Base-by-base conservation (phyloP, 2,888 invertebrate genomes). In the Amphipyra tragopoginis region DNA sequence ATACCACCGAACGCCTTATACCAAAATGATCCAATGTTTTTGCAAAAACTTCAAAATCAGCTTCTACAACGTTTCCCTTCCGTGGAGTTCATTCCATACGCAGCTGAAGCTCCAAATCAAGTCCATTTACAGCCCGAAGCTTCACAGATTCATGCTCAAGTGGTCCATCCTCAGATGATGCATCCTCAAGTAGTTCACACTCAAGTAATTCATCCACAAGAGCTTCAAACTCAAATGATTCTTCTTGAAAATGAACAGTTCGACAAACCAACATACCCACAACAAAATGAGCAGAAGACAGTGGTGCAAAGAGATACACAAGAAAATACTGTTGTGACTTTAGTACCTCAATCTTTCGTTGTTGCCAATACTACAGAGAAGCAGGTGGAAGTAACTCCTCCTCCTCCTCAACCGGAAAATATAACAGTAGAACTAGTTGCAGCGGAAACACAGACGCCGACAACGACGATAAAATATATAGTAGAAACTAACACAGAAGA, bases 1-100 rank as follows among this genome's bases (percentile, higher is more conserved):
- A 90, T 93, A 67, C 86, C 92, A 60, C 92, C 92, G 3, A 90
- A 89, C 65, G 86, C 90, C 10, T 84, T 96, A 7, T 96, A 95
- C 71, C 95, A 95, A 81, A 93, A 95, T 9, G 95, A 95, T 73
- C 92, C 92, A n/a, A 81, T 86, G 67, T 95, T 90, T 69, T 81
- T 95, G 54, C 94, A 94, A 71, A 94, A 93, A 73, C 81, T 94
- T 29, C 94, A 93, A 78, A 87, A 82, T 38, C 93, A 93, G 66
- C 80, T 93, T 15, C 72, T 91, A 42, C 91, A 94, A 66, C 85
- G 93, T 42, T 92, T 90, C 72, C 92, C 90, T 0, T 83, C 90
- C 4, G 86, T 94, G 0, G 93, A 94, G 66, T 93, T 93, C 61
- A 88, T 93, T 63, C 94, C 94, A 14, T 94, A 95, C 66, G 81